phyloP scores from a whole-genome alignment of 2,113 vertebrate species.

The Melanostigma gelatinosum region DNA sequence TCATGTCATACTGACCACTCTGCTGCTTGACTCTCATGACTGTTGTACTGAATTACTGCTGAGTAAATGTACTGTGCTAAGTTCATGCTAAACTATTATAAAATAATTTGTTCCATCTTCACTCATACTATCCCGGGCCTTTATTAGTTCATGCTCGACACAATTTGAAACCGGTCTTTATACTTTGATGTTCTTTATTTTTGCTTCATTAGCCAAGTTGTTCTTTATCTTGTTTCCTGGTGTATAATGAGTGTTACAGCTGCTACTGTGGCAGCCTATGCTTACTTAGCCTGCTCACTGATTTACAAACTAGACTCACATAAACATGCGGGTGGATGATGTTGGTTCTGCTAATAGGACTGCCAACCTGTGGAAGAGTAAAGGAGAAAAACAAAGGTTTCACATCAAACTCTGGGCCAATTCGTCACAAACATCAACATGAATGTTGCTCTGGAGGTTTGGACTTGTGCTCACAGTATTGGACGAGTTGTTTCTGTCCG shows the following conservation, averaged over 20 bases:
- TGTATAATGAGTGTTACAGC: background rate
- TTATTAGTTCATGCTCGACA: background rate
- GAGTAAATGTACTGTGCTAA: background rate
- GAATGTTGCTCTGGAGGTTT: background rate
- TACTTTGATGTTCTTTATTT: background rate
- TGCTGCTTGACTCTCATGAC: background rate
- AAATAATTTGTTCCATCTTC: background rate
- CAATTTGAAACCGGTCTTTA: background rate
- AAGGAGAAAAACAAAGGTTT: background rate
- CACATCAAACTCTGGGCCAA: background rate
- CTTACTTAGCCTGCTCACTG: background rate
- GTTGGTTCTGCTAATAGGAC: slow-evolving; percentile 94
- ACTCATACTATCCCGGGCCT: background rate
- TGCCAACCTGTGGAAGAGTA: slow-evolving; percentile 89
- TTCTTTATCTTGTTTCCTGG: background rate
- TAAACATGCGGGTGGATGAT: slow-evolving; percentile 99
- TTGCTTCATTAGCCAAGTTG: background rate
- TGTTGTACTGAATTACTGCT: background rate
- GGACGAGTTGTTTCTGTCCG: slow-evolving; percentile 92
- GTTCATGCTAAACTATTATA: background rate
- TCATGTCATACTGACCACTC: no score
- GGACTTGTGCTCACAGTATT: slow-evolving; percentile 87
- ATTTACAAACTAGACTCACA: slow-evolving; percentile 82
- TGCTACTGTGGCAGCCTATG: background rate
- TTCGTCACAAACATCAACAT: background rate